These are phyloP conservation scores for Aselliscus stoliczkanus DNA, from an alignment of 2,797 vertebrate genomes.

Conservation along the genomic window DNA sequence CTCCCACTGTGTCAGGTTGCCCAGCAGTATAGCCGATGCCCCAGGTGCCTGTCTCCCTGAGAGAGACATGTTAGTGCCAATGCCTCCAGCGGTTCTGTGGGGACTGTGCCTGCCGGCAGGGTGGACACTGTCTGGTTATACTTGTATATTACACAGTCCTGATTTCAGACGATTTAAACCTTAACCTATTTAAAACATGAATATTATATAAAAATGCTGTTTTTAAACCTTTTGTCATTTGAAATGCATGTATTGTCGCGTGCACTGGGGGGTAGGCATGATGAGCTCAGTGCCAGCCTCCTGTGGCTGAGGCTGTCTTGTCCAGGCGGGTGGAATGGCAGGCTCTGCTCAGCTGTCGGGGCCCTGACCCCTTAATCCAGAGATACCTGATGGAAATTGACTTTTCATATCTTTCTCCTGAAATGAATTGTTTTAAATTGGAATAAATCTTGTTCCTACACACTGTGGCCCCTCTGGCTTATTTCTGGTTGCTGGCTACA, in stretches of 20 bases:
- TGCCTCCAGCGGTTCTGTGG: slow-evolving; percentile 88
- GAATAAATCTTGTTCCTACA: slow-evolving; percentile 99
- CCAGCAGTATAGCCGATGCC: not conserved
- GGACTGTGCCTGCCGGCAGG: slow-evolving; percentile 89
- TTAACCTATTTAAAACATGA: slow-evolving; percentile 81
- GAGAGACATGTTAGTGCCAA: slow-evolving; percentile 83
- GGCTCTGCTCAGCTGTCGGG: slow-evolving; percentile 69
- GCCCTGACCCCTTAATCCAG: slow-evolving; percentile 89
- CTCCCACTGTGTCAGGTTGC: slow-evolving; percentile 63
- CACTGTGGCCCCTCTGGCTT: not conserved
- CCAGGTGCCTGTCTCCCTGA: not conserved
- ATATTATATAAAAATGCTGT: slow-evolving; percentile 80
- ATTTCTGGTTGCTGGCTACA: not conserved
- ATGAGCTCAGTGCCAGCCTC: slow-evolving; percentile 47
- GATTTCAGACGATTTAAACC: slow-evolving; percentile 88
- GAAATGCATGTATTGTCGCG: slow-evolving; percentile 89
- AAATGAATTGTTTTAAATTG: slow-evolving; percentile 98
- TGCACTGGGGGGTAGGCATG: slow-evolving; percentile 70
- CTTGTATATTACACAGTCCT: slow-evolving; percentile 87
- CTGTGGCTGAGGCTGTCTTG: slow-evolving; percentile 59
- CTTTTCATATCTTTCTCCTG: slow-evolving; percentile 99
- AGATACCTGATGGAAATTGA: slow-evolving; percentile 89
- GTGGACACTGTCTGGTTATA: slow-evolving; percentile 85
- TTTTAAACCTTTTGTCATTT: slow-evolving; percentile 89
- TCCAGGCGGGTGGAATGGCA: slow-evolving; percentile 24